A percentile compares a stretch with the other conserved stretches of the same genome.
phyloP scores from a whole-genome alignment of 2,888 invertebrate genomes.

The Epirrita christyi region DNA sequence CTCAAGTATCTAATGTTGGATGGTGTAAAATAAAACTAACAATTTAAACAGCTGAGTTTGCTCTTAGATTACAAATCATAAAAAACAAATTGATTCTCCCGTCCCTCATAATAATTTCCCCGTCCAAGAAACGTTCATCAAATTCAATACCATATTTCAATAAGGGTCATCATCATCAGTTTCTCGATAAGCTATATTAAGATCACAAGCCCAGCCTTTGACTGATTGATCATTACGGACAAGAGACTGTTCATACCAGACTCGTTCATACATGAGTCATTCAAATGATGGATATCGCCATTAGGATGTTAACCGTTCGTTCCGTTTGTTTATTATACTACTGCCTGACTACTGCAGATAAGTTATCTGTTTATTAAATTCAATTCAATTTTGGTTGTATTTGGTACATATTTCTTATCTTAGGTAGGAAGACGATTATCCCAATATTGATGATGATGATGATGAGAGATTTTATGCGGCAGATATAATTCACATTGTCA shows the following conservation, averaged over 20 bases:
- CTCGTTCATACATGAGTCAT: slow-evolving; percentile 17
- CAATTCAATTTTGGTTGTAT: slow-evolving; percentile 9
- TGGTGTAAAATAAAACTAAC: too few species aligned
- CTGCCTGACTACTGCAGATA: neutral
- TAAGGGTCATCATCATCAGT: slow-evolving; percentile 9
- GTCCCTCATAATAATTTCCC: neutral
- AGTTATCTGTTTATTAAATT: slow-evolving; percentile 12
- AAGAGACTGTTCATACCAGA: neutral
- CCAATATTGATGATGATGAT: too few species aligned
- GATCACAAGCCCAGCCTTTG: slow-evolving; percentile 22
- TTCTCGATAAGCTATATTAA: slow-evolving; percentile 23
- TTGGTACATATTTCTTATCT: neutral
- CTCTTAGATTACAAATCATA: too few species aligned
- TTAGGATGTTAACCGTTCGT: slow-evolving; percentile 24
- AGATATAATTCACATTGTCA: too few species aligned
- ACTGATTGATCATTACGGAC: slow-evolving; percentile 16
- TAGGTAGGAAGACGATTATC: too few species aligned
- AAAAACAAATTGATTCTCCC: too few species aligned
- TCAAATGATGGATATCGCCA: slow-evolving; percentile 24
- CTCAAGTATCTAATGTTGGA: too few species aligned
- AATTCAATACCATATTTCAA: neutral
- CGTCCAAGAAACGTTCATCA: neutral
- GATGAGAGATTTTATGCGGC: too few species aligned
- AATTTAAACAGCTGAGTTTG: too few species aligned
- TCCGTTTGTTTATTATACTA: slow-evolving; percentile 29